Evolutionary conservation across 1,140 invertebrate species (phyloP).

Genomic region (Rhynchophorus ferrugineus): DNA sequence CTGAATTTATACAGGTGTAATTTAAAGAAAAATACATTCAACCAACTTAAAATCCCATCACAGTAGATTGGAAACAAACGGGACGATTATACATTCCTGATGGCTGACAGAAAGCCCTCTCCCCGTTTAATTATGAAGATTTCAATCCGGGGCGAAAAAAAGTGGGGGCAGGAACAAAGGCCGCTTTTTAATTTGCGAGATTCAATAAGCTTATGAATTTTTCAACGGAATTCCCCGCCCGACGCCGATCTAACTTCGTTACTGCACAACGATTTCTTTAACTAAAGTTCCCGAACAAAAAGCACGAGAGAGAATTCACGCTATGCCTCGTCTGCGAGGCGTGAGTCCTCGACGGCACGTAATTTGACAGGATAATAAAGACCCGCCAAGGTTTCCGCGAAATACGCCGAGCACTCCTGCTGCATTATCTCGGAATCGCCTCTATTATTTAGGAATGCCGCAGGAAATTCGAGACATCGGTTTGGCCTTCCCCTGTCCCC

Average conservation of each 20-base stretch:
- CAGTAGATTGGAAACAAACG: no score
- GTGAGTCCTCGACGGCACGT: constrained; percentile 22
- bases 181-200: no score
- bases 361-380: constrained; percentile 25
- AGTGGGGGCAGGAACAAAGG: no score
- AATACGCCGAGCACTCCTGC: constrained; percentile 22
- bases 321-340: constrained; percentile 14
- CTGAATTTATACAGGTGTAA: no score
- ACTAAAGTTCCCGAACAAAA: constrained; percentile 5
- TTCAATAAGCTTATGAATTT: constrained; percentile 1
- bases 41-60: background rate
- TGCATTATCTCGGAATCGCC: constrained; percentile 22
- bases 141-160: no score
- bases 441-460: constrained; percentile 25
- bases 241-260: constrained; percentile 1
- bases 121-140: no score
- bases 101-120: no score
- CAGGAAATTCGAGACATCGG: constrained; percentile 17
- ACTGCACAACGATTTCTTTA: constrained; percentile 4
- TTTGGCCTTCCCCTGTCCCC: background rate
- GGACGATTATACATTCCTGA: no score
- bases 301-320: constrained; percentile 18
- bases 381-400: constrained; percentile 23
- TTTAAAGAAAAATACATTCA: background rate
- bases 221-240: background rate